Base-by-base conservation (phyloP, 2,797 vertebrate species). In the Etheostoma perlongum region DNA sequence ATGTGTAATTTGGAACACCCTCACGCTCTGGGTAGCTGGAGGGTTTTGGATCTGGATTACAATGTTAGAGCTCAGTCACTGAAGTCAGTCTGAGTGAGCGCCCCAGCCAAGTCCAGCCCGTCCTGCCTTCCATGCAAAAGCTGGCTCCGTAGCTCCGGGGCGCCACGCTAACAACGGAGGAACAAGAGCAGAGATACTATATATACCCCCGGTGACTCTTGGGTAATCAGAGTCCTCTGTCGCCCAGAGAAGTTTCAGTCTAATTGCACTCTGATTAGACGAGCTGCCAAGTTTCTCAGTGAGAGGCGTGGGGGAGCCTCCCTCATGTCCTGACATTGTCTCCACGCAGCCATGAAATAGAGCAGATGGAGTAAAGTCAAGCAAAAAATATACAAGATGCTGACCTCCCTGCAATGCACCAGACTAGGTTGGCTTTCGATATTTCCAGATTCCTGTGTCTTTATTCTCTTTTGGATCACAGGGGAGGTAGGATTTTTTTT, bases 231-330 rank as follows among this genome's bases (percentile, higher is more conserved):
- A 92, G 91, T 90, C 84, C 86, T 90, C 88, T 83, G 85, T 92
- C 86, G 87, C 92, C 93, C 91, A 92, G 90, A 94, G 93, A 94
- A 92, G 90, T 89, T 91, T 89, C 86, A 6, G 74, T 94, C 92
- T 95, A 95, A 95, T 95, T 95, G 93, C 92, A 86, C 91, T 90
- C 91, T 94, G 94, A 95, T 94, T 94, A 94, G 93, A 92, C 76
- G 73, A 81, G 84, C 89, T 89, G 91, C 91, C 92, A 91, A 90
- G 90, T 84, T 79, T 89, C 83, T 79, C 71, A 66, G 74, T 82
- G 78, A 82, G 65, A 76, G 85, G 88, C 83, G 75, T 86, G 82
- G 81, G 91, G 81, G 85, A 88, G 87, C 73, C 72, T 89, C 91
- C 91, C 90, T 85, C 83, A 88, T 85, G 88, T 81, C 82, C 85